phyloP scores from a whole-genome alignment of 2,888 invertebrate species.

The Phyllotreta cruciferae region DNA sequence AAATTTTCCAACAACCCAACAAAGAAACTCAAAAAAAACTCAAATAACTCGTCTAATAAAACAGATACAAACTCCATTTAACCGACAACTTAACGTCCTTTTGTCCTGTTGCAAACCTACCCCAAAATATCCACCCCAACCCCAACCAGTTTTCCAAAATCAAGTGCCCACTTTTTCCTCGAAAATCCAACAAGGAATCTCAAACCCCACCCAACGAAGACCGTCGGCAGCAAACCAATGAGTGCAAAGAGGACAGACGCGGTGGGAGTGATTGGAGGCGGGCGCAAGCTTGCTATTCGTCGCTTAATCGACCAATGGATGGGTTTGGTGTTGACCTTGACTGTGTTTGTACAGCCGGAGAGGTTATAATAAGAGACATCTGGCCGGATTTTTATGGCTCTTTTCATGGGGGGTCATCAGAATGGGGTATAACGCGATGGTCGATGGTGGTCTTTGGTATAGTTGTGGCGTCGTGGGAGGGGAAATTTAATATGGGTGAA shows the following conservation, averaged over 20 bases:
- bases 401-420: constrained; percentile 40
- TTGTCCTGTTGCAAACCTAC: constrained; percentile 13
- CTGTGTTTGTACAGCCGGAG: constrained; percentile 34
- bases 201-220: constrained; percentile 19
- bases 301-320: constrained; percentile 29
- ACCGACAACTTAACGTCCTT: constrained; percentile 25
- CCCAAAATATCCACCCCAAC: neutral
- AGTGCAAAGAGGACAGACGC: constrained; percentile 24
- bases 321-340: constrained; percentile 37
- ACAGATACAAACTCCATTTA: neutral
- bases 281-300: constrained; percentile 37
- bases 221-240: constrained; percentile 9
- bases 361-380: constrained; percentile 40
- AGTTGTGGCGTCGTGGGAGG: constrained; percentile 21
- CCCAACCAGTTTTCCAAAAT: constrained; percentile 2
- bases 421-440: constrained; percentile 39
- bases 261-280: constrained; percentile 35
- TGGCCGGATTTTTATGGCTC: constrained; percentile 42
- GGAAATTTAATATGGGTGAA: constrained; percentile 22
- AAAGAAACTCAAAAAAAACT: constrained; percentile 21
- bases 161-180: constrained; percentile 5
- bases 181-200: constrained; percentile 3
- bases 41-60: constrained; percentile 1
- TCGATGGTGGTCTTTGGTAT: constrained; percentile 34
- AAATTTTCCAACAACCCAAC: neutral